These are phyloP conservation scores for Anoplius nigerrimus DNA, from an alignment of 2,888 invertebrate genomes.

Conservation along the genomic window DNA sequence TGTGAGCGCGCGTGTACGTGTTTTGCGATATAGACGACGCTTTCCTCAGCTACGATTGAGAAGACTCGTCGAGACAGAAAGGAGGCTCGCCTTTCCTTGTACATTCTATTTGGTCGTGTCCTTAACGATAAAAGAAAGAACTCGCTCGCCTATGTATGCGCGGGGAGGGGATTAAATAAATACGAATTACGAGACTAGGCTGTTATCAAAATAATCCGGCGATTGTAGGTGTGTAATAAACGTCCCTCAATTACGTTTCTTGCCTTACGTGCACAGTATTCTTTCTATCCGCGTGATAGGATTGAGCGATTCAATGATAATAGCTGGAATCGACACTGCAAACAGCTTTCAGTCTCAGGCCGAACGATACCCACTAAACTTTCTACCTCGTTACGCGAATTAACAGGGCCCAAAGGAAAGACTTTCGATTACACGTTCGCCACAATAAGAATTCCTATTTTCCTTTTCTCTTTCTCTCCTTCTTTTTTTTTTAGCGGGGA, in stretches of 20 bases:
- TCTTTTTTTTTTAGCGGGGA: constrained; percentile 5
- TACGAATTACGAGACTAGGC: constrained; percentile 67
- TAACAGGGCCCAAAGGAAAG: constrained; percentile 1
- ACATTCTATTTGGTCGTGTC: constrained; percentile 60
- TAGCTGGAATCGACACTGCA: constrained; percentile 34
- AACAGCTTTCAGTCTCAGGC: constrained; percentile 21
- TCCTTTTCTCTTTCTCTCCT: neutral
- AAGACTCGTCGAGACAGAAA: constrained; percentile 30
- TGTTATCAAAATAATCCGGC: constrained; percentile 61
- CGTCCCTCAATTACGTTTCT: neutral
- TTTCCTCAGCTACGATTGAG: neutral
- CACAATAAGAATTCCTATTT: constrained; percentile 1
- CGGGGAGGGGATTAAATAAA: constrained; percentile 54
- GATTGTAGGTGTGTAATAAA: constrained; percentile 31
- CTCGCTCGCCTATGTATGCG: constrained; percentile 32
- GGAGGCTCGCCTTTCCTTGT: constrained; percentile 49
- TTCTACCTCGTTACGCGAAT: constrained; percentile 33
- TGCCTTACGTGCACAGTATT: constrained; percentile 20
- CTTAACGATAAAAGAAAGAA: constrained; percentile 48
- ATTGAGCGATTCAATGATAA: constrained; percentile 21
- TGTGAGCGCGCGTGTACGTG: too few relatives aligned
- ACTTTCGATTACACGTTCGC: neutral
- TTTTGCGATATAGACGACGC: constrained; percentile 51
- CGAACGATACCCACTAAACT: constrained; percentile 3
- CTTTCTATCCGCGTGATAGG: constrained; percentile 31